phyloP scores from a whole-genome alignment of 2,888 invertebrate genomes.

The Drosophila phalerata region DNA sequence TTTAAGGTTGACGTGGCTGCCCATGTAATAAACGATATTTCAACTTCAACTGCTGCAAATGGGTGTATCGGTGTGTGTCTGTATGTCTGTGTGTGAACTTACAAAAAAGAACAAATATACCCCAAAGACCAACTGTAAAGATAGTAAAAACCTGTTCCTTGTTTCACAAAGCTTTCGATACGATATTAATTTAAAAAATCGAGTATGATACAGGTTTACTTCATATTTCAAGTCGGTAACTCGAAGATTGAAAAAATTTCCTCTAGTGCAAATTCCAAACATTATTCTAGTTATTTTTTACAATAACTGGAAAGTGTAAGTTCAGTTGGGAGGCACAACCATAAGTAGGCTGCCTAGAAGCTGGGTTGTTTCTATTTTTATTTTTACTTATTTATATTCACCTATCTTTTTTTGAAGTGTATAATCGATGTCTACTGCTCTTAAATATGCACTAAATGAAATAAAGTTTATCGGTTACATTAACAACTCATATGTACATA shows the following conservation, averaged over 20 bases:
- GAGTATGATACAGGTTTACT: background rate
- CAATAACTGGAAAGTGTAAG: background rate
- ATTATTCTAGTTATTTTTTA: background rate
- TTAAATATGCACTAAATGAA: constrained; percentile 42
- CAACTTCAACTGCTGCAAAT: constrained; percentile 23
- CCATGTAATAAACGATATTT: constrained; percentile 54
- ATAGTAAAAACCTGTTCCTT: background rate
- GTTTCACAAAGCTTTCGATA: background rate
- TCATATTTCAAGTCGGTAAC: background rate
- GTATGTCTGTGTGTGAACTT: constrained; percentile 2
- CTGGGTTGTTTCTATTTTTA: constrained; percentile 15
- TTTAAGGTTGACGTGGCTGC: constrained; percentile 65
- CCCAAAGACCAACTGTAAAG: background rate
- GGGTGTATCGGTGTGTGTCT: background rate
- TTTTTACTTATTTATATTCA: background rate
- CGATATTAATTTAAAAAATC: background rate
- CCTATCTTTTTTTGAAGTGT: constrained; percentile 15
- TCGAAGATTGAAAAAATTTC: background rate
- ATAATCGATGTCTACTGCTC: constrained; percentile 40
- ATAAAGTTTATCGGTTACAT: constrained; percentile 35
- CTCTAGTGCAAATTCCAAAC: constrained; percentile 1
- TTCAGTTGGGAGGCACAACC: background rate
- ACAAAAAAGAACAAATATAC: background rate
- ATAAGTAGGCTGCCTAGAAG: constrained; percentile 16
- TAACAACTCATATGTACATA: constrained; percentile 46